A percentile compares a stretch with the other conserved stretches of the same genome.
Conservation (phyloP, 2,888 invertebrate genomes). For the Nomada hirtipes region DNA sequence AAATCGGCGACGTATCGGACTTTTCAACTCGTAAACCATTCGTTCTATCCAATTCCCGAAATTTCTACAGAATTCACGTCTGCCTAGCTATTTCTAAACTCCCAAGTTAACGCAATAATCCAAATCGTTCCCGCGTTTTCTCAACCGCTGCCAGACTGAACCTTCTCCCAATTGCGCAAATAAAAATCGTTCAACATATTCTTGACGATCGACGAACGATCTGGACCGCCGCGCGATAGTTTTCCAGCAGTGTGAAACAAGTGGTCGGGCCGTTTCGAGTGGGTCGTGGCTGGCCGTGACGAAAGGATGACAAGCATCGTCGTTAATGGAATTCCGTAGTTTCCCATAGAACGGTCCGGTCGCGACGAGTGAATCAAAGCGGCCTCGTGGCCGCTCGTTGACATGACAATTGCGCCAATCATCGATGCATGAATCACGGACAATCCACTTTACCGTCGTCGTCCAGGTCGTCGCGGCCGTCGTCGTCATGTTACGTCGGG, state of each 20-base stretch:
- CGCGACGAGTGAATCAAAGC: slow-evolving; percentile 62
- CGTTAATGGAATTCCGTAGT: slow-evolving; percentile 69
- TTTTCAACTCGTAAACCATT: no score
- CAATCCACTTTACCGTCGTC: slow-evolving; percentile 72
- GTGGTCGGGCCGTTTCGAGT: slow-evolving; percentile 43
- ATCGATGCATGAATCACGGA: slow-evolving; percentile 67
- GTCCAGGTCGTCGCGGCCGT: slow-evolving; percentile 25
- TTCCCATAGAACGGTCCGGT: slow-evolving; percentile 53
- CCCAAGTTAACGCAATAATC: no score
- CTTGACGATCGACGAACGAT: neutral
- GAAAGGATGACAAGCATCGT: slow-evolving; percentile 61
- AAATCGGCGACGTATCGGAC: no score
- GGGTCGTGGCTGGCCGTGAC: slow-evolving; percentile 49
- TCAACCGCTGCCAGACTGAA: no score
- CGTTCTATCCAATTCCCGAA: no score
- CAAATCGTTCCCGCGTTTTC: no score
- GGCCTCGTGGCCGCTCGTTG: slow-evolving; percentile 66
- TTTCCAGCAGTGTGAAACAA: slow-evolving; percentile 36
- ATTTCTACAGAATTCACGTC: no score
- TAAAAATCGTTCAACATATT: neutral
- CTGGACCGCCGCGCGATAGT: slow-evolving; percentile 12
- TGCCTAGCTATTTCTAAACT: no score
- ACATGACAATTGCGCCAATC: slow-evolving; percentile 72
- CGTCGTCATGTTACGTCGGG: slow-evolving; percentile 62
- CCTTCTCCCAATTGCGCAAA: neutral